Base-by-base conservation (phyloP, 2,113 vertebrate species). In the Telmatochromis sp. region DNA sequence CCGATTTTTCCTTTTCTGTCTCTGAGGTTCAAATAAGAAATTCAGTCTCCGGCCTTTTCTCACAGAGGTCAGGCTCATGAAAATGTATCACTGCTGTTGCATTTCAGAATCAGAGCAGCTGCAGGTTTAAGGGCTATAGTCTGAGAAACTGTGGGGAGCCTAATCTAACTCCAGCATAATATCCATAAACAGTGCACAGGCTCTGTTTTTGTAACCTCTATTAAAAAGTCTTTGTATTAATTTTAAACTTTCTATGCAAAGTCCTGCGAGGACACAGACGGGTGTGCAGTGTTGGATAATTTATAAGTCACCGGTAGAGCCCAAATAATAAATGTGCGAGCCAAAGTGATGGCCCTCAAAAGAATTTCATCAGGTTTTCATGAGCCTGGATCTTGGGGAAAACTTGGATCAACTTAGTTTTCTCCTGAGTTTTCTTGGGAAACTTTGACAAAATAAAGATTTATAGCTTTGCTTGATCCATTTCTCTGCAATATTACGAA, bases 161-260 rank as follows among this genome's bases (percentile, higher is more conserved):
- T 88, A 33, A 90, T 90, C 23, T 50, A 75, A 88, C 78, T 88
- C 13, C 37, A 40, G 84, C 26, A 88, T 85, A 71, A 87, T 37
- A 54, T 11, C 58, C 12, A n/a, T 42, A 40, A 84, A 84, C 51
- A 75, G 28, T 80, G 42, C 6, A n/a, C 31, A 57, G 8, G 19
- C 57, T 84, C 17, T 47, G 13, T 51, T 45, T 50, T 15, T 60
- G 23, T 84, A 55, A 89, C 80, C 53, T 79, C 51, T 35, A 71
- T 40, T 53, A 80, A 73, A 9, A 31, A 37, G 13, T 68, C 4
- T 14, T 42, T 81, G 17, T 50, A n/a, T 53, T 75, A 8, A 33
- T 40, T 81, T 42, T 19, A 55, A 68, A 82, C 14, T 58, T 85
- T 31, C 23, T 23, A 8, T 40, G 60, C 31, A 13, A 50, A 83